Conservation (phyloP, 1,140 invertebrate species). For the Microplitis demolitor region DNA sequence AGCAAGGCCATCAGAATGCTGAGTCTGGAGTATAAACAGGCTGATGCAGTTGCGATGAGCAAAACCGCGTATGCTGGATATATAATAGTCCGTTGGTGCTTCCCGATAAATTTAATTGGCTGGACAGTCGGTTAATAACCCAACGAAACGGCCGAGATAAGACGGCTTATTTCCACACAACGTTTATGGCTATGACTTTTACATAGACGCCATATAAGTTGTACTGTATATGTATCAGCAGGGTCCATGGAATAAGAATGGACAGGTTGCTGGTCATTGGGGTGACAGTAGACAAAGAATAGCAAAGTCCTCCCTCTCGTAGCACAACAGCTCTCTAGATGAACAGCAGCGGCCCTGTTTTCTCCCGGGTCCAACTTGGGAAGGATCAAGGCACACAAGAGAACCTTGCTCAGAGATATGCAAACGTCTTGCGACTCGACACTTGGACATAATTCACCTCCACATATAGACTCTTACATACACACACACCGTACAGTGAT, state of each 20-base stretch:
- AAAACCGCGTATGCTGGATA: not conserved
- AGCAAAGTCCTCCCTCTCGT: not conserved
- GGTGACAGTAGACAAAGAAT: not conserved
- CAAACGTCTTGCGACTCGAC: constrained; percentile 53
- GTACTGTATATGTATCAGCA: not conserved
- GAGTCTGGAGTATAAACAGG: not conserved
- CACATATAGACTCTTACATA: constrained; percentile 39
- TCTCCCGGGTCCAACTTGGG: not conserved
- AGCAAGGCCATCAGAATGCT: constrained; percentile 1
- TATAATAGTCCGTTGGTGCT: constrained; percentile 18
- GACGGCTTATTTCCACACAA: constrained; percentile 7
- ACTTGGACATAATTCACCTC: constrained; percentile 54
- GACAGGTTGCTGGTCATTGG: not conserved
- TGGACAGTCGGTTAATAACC: constrained; percentile 47
- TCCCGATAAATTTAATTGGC: constrained; percentile 48
- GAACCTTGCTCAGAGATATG: constrained; percentile 49
- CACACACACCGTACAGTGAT: constrained; percentile 1
- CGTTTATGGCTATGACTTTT: not conserved
- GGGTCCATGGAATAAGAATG: not conserved
- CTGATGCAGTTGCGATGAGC: not conserved
- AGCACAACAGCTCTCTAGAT: not conserved
- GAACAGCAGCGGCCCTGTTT: not conserved
- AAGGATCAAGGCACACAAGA: constrained; percentile 24
- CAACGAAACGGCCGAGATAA: constrained; percentile 30
- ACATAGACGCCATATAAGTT: not conserved